These are phyloP conservation scores for Pegoplata infirma DNA, from an alignment of 2,888 invertebrate genomes.

Conservation along the genomic window DNA sequence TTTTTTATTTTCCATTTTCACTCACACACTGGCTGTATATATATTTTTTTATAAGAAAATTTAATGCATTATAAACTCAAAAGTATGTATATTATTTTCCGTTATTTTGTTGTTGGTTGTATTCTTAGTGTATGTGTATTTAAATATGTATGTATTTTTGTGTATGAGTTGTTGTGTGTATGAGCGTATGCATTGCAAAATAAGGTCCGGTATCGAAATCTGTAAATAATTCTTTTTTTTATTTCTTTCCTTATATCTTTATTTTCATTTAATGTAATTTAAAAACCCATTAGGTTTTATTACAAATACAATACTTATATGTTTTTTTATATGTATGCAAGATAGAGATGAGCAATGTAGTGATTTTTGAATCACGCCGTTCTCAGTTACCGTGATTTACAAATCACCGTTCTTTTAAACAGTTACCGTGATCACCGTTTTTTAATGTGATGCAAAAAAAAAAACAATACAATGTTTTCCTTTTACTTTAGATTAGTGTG, in stretches of 20 bases:
- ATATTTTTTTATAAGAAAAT: conserved; percentile 17
- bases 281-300: conserved; percentile 59
- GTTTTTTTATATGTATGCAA: too few species aligned
- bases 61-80: conserved; percentile 53
- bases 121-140: neutral
- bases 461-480: too few species aligned
- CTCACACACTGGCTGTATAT: neutral
- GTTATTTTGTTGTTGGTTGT: neutral
- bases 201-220: conserved; percentile 12
- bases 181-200: neutral
- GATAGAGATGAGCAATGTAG: too few species aligned
- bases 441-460: too few species aligned
- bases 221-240: conserved; percentile 4
- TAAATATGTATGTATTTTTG: neutral
- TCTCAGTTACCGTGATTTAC: too few species aligned
- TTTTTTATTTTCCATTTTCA: neutral
- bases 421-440: too few species aligned
- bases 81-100: neutral
- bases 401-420: too few species aligned
- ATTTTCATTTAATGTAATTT: conserved; percentile 58
- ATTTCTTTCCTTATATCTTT: conserved; percentile 37
- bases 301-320: conserved; percentile 46
- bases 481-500: too few species aligned
- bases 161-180: neutral
- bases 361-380: too few species aligned